These are phyloP conservation scores for Clarias platycephalus DNA, from an alignment of 2,797 vertebrate genomes.

Conservation along the genomic window DNA sequence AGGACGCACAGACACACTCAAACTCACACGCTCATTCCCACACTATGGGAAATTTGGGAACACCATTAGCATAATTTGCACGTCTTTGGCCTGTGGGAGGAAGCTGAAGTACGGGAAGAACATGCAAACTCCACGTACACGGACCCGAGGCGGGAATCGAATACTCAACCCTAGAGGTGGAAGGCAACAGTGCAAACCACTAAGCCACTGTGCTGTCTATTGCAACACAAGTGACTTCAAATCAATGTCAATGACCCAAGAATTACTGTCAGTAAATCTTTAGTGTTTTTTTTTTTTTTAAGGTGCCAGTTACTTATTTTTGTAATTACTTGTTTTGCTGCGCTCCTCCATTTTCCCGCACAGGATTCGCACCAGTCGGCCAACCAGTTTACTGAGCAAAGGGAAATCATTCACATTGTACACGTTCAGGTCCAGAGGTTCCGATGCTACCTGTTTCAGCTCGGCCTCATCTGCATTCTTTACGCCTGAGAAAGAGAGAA, in stretches of 20 bases:
- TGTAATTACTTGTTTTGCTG: slow-evolving; percentile 67
- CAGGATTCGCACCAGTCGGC: slow-evolving; percentile 81
- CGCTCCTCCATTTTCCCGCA: slow-evolving; percentile 84
- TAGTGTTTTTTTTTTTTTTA: not conserved
- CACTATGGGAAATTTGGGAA: too few species aligned
- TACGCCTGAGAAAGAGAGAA: slow-evolving; percentile 75
- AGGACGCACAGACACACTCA: too few species aligned
- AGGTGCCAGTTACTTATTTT: too few species aligned
- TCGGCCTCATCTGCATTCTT: slow-evolving; percentile 92
- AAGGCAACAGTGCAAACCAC: too few species aligned
- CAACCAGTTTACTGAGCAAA: slow-evolving; percentile 83
- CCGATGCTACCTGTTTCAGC: slow-evolving; percentile 85
- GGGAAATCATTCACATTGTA: slow-evolving; percentile 91
- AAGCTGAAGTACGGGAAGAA: too few species aligned
- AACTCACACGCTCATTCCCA: too few species aligned
- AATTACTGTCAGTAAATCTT: not conserved
- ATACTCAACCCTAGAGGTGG: too few species aligned
- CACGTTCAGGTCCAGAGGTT: slow-evolving; percentile 84
- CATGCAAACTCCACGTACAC: too few species aligned
- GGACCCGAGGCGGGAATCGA: too few species aligned
- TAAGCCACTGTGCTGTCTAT: not conserved
- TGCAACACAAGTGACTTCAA: not conserved
- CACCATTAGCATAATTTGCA: too few species aligned
- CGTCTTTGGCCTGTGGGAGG: too few species aligned
- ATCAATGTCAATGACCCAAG: not conserved